Evolutionary conservation across 2,888 invertebrate genomes (phyloP).

Genomic region (Drosophila ezoana): DNA sequence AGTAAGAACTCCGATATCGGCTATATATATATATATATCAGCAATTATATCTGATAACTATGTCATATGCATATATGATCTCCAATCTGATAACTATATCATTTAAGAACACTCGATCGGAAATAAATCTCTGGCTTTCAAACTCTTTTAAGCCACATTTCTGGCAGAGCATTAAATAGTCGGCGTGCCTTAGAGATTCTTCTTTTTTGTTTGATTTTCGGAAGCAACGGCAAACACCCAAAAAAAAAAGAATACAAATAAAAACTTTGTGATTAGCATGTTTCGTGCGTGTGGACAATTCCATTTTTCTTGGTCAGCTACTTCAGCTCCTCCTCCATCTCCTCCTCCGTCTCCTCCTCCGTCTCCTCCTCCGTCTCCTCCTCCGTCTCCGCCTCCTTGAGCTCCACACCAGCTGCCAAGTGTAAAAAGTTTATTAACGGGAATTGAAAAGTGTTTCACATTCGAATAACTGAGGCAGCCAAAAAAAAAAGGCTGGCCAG

Average conservation of each 20-base stretch:
- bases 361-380: not conserved
- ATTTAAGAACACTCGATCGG: no score
- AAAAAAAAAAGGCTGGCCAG: no score
- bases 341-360: not conserved
- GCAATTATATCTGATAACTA: no score
- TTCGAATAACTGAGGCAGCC: not conserved
- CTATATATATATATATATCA: no score
- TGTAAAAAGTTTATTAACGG: conserved; percentile 35
- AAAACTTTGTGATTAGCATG: conserved; percentile 53
- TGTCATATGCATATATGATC: no score
- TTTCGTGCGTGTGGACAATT: conserved; percentile 58
- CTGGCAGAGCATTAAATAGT: no score
- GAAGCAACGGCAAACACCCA: conserved; percentile 16
- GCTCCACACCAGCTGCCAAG: not conserved
- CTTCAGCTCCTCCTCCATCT: not conserved
- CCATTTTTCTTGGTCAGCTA: conserved; percentile 1
- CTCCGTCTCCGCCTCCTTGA: no score
- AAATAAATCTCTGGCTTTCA: no score
- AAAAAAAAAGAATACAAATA: not conserved
- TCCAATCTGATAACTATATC: no score
- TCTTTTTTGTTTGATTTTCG: conserved; percentile 3
- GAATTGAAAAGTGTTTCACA: conserved; percentile 25
- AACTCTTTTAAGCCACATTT: no score
- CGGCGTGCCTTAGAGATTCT: no score
- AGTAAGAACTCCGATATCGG: no score